Evolutionary conservation across 1,140 invertebrate genomes (phyloP), one percentile per base, ranked within the genome.

Genomic region (Sogatella furcifera): DNA sequence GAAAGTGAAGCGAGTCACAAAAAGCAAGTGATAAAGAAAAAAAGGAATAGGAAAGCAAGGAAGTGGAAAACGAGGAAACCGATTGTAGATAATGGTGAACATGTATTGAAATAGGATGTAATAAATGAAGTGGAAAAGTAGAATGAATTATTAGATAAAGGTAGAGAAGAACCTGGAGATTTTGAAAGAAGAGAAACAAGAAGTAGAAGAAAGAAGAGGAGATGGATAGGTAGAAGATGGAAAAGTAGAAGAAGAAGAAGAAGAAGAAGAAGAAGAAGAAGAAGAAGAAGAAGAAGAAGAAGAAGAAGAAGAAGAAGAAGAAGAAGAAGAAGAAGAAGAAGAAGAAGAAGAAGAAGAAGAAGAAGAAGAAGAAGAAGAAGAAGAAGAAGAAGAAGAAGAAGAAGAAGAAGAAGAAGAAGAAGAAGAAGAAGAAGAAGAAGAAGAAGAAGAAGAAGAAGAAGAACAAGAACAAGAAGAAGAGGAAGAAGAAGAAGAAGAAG

Each of bases 271-370:
- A 49, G 44, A 22, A 49, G 44, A 49, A 49, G 44, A 22, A 49
- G 44, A 49, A 49, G 44, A 22, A 49, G 44, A 49, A 22, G 44
- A 49, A 49, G 44, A 49, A 49, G 44, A 22, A 49, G 44, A 49
- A 49, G 44, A 22, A 49, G 44, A 49, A 49, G 44, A 22, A 49
- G 44, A 31, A 49, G 44, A 49, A 49, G 21, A 22, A 49, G 44
- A 49, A 49, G 44, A 49, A 49, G 44, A 49, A 49, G 21, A 22
- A 49, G 44, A 22, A 49, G 44, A 49, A 49, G 44, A 49, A 49
- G 44, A 49, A 49, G 44, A 49, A 49, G 44, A 49, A 49, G 31
- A 31, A 31, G 31, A 31, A 31, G 31, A 31, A 31, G 31, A 31
- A 31, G 31, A 31, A 31, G 31, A 31, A 31, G 31, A 31, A 31